phyloP scores from a whole-genome alignment of 2,113 vertebrate species.

The Desmodus rotundus region DNA sequence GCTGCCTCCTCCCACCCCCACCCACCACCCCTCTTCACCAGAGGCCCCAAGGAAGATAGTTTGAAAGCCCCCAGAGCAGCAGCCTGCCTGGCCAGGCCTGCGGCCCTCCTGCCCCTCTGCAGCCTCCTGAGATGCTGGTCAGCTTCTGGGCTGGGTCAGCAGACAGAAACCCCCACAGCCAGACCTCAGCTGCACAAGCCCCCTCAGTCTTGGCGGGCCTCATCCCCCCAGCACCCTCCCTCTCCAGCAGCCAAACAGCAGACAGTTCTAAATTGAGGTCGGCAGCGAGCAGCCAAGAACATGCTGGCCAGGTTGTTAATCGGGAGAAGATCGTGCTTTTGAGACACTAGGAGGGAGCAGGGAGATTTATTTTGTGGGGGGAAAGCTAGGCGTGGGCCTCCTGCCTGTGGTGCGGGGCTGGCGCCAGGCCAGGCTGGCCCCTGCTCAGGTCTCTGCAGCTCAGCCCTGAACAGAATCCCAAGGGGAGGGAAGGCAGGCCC shows the following conservation, averaged over 20 bases:
- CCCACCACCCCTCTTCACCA: background rate
- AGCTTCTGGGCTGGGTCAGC: background rate
- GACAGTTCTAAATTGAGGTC: slow-evolving; percentile 53
- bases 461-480: background rate
- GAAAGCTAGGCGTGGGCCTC: background rate
- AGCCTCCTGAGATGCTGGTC: background rate
- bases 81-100: background rate
- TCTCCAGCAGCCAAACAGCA: background rate
- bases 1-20: background rate
- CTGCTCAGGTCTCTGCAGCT: background rate
- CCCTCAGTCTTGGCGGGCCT: background rate
- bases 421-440: background rate
- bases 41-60: background rate
- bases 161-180: background rate
- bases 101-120: background rate
- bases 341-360: background rate
- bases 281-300: slow-evolving; percentile 42
- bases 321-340: background rate
- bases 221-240: background rate
- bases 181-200: background rate
- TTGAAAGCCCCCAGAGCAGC: background rate
- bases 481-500: background rate
- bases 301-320: slow-evolving; percentile 9
- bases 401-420: background rate
- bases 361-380: slow-evolving; percentile 1